Percentiles rank a stretch among this genome's conserved stretches.
Evolutionary conservation across 2,888 invertebrate species (phyloP).

Genomic region (Hirtodrosophila duncani): DNA sequence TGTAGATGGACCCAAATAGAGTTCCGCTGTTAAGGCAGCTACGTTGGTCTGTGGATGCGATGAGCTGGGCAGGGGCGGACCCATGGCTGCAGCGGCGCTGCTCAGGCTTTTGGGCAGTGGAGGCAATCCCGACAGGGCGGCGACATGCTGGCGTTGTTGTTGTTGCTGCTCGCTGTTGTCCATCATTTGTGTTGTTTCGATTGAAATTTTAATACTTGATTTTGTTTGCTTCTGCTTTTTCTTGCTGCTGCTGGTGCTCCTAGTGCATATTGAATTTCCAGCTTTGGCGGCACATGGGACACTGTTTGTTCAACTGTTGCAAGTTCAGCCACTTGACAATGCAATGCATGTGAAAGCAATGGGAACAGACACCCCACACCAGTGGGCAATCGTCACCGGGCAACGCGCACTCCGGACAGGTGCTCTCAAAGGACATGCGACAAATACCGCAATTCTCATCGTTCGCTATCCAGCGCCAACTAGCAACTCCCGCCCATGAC

Average conservation of each 20-base stretch:
- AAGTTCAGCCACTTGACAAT: constrained; percentile 99
- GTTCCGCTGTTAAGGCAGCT: constrained; percentile 48
- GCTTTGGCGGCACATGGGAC: constrained; percentile 98
- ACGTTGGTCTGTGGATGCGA: constrained; percentile 52
- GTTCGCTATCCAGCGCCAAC: constrained; percentile 99
- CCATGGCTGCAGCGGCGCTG: constrained; percentile 80
- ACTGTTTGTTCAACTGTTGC: constrained; percentile 90
- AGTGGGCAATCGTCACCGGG: constrained; percentile 99
- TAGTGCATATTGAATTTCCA: constrained; percentile 97
- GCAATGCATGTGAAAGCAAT: constrained; percentile 99
- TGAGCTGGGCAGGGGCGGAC: neutral
- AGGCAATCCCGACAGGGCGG: constrained; percentile 82
- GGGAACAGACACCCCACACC: constrained; percentile 99
- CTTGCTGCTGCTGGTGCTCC: constrained; percentile 18
- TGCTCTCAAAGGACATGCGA: constrained; percentile 98
- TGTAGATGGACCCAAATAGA: constrained; percentile 71
- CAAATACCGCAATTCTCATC: constrained; percentile 99
- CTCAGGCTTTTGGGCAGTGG: constrained; percentile 93
- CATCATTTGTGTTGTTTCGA: constrained; percentile 42
- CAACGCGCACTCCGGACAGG: constrained; percentile 97
- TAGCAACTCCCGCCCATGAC: constrained; percentile 94
- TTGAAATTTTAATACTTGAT: constrained; percentile 16
- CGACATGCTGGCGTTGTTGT: no score
- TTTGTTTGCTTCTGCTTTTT: constrained; percentile 17
- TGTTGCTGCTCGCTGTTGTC: constrained; percentile 51